These are phyloP conservation scores for Sericinus montela DNA, from an alignment of 2,888 invertebrate genomes.

Conservation along the genomic window DNA sequence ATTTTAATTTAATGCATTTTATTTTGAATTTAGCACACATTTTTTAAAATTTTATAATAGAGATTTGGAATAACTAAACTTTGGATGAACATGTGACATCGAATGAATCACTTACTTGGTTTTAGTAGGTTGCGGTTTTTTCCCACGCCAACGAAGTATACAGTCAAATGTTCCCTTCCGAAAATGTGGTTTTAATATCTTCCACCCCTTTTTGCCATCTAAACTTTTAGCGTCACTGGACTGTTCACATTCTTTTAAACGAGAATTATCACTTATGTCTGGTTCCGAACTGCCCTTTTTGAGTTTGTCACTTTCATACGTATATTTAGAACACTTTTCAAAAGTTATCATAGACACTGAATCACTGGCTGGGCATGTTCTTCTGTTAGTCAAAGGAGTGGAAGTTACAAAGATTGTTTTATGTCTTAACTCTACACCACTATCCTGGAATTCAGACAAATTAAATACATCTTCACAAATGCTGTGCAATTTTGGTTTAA, in stretches of 20 bases:
- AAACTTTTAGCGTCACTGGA: slow-evolving; percentile 47
- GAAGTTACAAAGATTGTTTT: slow-evolving; percentile 54
- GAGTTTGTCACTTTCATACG: slow-evolving; percentile 47
- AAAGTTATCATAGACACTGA: slow-evolving; percentile 53
- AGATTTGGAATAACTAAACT: background rate
- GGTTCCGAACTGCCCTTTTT: slow-evolving; percentile 64
- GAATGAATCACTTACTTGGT: slow-evolving; percentile 50
- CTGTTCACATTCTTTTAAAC: slow-evolving; percentile 31
- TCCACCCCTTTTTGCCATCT: slow-evolving; percentile 60
- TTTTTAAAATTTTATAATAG: background rate
- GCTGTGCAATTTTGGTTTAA: slow-evolving; percentile 48
- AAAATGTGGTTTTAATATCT: slow-evolving; percentile 56
- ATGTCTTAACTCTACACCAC: slow-evolving; percentile 50
- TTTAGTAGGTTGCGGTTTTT: slow-evolving; percentile 46
- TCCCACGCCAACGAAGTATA: slow-evolving; percentile 65
- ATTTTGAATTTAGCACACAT: too few relatives aligned
- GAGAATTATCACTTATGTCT: slow-evolving; percentile 50
- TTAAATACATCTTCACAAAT: slow-evolving; percentile 51
- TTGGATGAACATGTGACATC: background rate
- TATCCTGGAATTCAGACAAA: slow-evolving; percentile 47
- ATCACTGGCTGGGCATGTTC: slow-evolving; percentile 53
- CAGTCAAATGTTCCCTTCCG: slow-evolving; percentile 66
- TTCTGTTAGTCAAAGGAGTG: slow-evolving; percentile 60
- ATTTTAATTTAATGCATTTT: too few relatives aligned
- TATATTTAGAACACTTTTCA: slow-evolving; percentile 53